phyloP scores from a whole-genome alignment of 1,140 invertebrate species.

The Sycophila sp. region DNA sequence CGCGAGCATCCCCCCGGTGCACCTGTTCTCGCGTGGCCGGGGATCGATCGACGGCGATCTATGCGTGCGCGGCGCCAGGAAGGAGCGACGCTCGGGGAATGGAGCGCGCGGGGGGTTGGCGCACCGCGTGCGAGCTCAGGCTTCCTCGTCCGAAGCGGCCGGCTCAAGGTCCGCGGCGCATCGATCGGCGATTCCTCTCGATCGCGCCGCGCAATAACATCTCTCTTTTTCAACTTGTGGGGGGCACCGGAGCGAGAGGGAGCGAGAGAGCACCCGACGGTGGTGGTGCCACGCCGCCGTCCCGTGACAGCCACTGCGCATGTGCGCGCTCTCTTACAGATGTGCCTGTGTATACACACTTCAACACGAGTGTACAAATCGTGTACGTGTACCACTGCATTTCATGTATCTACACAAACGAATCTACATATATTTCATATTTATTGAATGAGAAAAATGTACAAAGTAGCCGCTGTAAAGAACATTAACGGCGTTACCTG shows the following conservation, averaged over 20 bases:
- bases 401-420: too few species aligned
- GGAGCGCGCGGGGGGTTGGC: too few species aligned
- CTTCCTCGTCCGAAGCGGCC: too few species aligned
- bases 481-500: too few species aligned
- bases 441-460: too few species aligned
- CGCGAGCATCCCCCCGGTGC: not conserved
- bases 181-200: not conserved
- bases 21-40: not conserved
- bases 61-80: not conserved
- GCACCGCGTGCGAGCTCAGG: too few species aligned
- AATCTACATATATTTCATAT: too few species aligned
- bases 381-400: not conserved
- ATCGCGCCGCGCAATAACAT: not conserved
- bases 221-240: not conserved
- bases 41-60: not conserved
- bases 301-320: not conserved
- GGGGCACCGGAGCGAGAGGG: not conserved
- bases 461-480: too few species aligned
- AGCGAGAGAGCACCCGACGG: not conserved
- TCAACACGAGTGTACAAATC: not conserved
- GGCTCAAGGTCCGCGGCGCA: slow-evolving; percentile 1
- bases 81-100: too few species aligned
- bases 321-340: not conserved
- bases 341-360: not conserved
- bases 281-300: not conserved